phyloP scores from a whole-genome alignment of 1,140 invertebrate species.

The Vanessa tameamea region DNA sequence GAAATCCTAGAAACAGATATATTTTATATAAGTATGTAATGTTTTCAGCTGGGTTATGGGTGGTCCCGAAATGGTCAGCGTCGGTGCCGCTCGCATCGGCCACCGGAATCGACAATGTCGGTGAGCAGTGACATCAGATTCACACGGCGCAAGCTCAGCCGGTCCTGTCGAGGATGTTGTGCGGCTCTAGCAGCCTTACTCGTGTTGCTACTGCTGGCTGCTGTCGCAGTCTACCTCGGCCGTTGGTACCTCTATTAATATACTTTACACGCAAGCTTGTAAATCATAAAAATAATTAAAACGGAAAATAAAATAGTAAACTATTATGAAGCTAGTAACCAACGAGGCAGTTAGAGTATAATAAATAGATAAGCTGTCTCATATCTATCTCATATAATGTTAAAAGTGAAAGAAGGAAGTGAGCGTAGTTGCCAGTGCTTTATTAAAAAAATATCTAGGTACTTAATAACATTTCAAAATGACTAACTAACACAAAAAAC shows the following conservation, averaged over 20 bases:
- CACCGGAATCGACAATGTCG: conserved; percentile 86
- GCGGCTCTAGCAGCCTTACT: conserved; percentile 91
- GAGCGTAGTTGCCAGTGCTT: no score
- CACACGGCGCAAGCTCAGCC: conserved; percentile 89
- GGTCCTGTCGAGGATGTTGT: conserved; percentile 90
- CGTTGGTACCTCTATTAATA: conserved; percentile 85
- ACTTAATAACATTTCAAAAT: no score
- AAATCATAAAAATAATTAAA: no score
- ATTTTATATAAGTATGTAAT: background rate
- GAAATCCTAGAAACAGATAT: background rate
- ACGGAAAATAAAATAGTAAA: no score
- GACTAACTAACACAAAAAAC: no score
- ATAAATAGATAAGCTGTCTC: no score
- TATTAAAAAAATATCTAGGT: no score
- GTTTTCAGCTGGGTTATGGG: conserved; percentile 66
- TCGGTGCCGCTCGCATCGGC: conserved; percentile 56
- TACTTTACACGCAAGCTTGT: background rate
- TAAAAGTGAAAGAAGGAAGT: no score
- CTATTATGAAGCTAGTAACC: no score
- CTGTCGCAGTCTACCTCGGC: conserved; percentile 91
- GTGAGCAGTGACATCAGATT: conserved; percentile 92
- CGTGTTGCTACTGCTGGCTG: conserved; percentile 89
- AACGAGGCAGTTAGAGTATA: no score
- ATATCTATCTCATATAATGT: no score
- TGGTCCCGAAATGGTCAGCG: conserved; percentile 63